Percentiles rank a stretch among this genome's conserved stretches.
Conservation (phyloP, 2,888 invertebrate species). For the Lasioglossum villosulum region DNA sequence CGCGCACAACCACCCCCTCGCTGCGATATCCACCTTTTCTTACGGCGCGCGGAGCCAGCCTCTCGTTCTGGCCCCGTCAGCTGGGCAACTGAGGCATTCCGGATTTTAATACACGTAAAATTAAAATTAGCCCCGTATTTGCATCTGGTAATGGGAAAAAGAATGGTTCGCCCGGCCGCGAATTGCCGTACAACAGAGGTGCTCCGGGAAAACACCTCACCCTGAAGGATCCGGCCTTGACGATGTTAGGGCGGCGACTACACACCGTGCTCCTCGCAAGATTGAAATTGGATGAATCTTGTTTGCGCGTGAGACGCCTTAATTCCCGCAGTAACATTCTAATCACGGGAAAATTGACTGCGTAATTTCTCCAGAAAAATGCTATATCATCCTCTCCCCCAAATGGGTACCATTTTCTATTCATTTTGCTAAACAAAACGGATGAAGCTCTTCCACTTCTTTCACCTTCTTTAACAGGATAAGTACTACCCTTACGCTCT, state of each 20-base stretch:
- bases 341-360: not conserved
- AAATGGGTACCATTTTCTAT: not conserved
- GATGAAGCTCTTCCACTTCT: not conserved
- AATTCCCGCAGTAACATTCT: constrained; percentile 1
- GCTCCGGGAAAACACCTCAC: constrained; percentile 22
- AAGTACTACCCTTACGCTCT: not conserved
- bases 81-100: constrained; percentile 83
- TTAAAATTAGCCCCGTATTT: constrained; percentile 87
- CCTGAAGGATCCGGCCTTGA: not conserved
- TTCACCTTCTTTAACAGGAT: not conserved
- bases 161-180: constrained; percentile 61
- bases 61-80: constrained; percentile 83
- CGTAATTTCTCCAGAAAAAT: not conserved
- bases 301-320: constrained; percentile 1
- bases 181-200: constrained; percentile 55
- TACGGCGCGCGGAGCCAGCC: constrained; percentile 51
- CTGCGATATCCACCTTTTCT: constrained; percentile 66
- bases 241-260: constrained; percentile 4
- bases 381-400: not conserved
- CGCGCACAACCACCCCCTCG: constrained; percentile 25
- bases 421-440: not conserved
- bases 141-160: constrained; percentile 87
- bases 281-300: constrained; percentile 16
- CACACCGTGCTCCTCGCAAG: not conserved
- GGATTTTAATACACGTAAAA: constrained; percentile 87